Evolutionary conservation across 2,113 vertebrate genomes (phyloP).

Genomic region (Emberiza fucata): DNA sequence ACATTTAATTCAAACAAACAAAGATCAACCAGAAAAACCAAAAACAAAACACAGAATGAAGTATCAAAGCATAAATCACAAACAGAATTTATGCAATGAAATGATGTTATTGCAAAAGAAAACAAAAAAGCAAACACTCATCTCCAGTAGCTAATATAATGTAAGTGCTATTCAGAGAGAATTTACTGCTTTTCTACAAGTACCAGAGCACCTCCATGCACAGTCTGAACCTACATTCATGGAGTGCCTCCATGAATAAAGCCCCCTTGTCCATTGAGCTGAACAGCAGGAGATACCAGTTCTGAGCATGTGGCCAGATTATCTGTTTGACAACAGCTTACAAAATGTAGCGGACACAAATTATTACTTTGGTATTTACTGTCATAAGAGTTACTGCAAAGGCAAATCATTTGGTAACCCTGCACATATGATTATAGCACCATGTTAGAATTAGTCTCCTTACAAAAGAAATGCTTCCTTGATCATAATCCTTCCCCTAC

Average conservation of each 20-base stretch:
- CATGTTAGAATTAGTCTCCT: neutral
- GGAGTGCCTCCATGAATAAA: constrained; percentile 35
- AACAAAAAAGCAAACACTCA: neutral
- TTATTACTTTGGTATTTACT: constrained; percentile 9
- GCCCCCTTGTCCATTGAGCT: constrained; percentile 36
- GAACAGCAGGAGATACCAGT: constrained; percentile 34
- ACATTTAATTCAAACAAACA: constrained; percentile 10
- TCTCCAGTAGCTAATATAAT: constrained; percentile 27
- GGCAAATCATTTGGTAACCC: constrained; percentile 1
- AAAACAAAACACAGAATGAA: neutral
- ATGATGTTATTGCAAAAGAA: constrained; percentile 19
- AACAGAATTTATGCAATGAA: constrained; percentile 52
- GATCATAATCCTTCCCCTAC: neutral
- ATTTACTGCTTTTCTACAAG: constrained; percentile 21
- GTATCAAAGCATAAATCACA: constrained; percentile 36
- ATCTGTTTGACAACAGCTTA: constrained; percentile 53
- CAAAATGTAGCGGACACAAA: constrained; percentile 5
- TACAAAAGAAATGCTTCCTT: neutral
- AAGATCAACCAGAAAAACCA: neutral
- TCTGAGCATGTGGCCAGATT: constrained; percentile 24
- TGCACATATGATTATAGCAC: constrained; percentile 7
- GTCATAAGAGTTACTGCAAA: constrained; percentile 12
- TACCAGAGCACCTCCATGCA: constrained; percentile 22
- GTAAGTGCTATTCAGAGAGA: constrained; percentile 43
- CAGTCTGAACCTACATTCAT: constrained; percentile 32